phyloP scores from a whole-genome alignment of 2,797 vertebrate species.

The Thamnophis elegans region DNA sequence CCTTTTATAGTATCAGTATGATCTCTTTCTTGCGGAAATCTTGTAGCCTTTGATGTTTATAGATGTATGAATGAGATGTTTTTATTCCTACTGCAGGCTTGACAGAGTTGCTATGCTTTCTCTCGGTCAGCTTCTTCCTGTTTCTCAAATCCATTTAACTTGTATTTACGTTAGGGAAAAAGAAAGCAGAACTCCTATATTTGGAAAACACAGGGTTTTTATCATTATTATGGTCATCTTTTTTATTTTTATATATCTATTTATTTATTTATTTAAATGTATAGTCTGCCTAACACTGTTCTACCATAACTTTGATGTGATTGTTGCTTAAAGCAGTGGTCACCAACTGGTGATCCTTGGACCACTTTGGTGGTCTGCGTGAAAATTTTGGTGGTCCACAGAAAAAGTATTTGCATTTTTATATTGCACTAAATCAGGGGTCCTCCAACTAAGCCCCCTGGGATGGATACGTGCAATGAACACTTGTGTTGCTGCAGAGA shows the following conservation, averaged over 20 bases:
- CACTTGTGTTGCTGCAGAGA: no score
- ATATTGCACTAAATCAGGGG: no score
- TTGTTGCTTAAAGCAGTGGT: not conserved
- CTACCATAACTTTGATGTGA: not conserved
- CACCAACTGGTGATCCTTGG: no score
- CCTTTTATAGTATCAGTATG: not conserved
- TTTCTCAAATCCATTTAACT: not conserved
- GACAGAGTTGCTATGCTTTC: not conserved
- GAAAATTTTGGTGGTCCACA: no score
- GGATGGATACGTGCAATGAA: no score
- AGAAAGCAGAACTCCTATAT: not conserved
- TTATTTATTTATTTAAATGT: not conserved
- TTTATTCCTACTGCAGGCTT: not conserved
- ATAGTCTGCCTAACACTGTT: not conserved
- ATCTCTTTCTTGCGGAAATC: not conserved
- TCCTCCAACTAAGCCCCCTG: no score
- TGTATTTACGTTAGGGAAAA: not conserved
- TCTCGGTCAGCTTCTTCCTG: not conserved
- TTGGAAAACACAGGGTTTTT: not conserved
- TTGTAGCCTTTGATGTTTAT: not conserved
- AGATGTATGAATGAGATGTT: not conserved
- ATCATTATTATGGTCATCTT: not conserved
- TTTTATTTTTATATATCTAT: not conserved
- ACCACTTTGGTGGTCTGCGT: no score
- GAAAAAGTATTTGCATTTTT: no score